phyloP scores from a whole-genome alignment of 37 sponge, comb jelly and placozoan species.

The Beroe forskalii region DNA sequence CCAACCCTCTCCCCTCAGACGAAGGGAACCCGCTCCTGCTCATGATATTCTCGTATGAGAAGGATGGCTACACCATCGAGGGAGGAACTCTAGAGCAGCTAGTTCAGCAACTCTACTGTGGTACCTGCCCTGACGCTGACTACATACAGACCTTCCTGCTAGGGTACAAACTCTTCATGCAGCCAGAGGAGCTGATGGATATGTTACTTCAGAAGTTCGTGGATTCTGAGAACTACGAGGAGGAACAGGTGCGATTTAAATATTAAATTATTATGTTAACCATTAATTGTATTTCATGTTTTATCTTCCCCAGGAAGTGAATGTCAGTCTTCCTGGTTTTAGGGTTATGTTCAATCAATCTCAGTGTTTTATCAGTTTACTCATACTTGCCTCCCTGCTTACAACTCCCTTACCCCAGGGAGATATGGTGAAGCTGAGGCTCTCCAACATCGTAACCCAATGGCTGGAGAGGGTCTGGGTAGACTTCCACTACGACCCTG shows the following conservation, averaged over 20 bases:
- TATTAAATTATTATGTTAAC: too few relatives aligned
- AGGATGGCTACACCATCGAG: slow-evolving; percentile 35
- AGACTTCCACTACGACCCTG: slow-evolving; percentile 45
- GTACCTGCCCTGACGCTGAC: slow-evolving; percentile 43
- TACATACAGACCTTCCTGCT: slow-evolving; percentile 63
- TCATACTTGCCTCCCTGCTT: too few relatives aligned
- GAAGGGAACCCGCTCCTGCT: slow-evolving; percentile 38
- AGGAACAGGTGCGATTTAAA: too few relatives aligned
- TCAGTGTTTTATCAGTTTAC: too few relatives aligned
- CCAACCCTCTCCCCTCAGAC: neutral
- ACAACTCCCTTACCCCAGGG: too few relatives aligned
- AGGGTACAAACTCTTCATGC: slow-evolving; percentile 63
- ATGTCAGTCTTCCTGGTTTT: too few relatives aligned
- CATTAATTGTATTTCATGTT: too few relatives aligned
- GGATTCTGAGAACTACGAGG: slow-evolving; percentile 36
- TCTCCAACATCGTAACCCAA: slow-evolving; percentile 45
- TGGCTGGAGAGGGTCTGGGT: slow-evolving; percentile 64
- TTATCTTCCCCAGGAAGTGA: too few relatives aligned
- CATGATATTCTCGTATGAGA: slow-evolving; percentile 54
- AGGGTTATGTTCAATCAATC: too few relatives aligned
- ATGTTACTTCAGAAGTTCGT: slow-evolving; percentile 51
- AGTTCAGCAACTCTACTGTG: slow-evolving; percentile 28
- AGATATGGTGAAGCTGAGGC: slow-evolving; percentile 54
- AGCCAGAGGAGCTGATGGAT: slow-evolving; percentile 23
- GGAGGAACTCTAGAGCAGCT: slow-evolving; percentile 51